Conservation (phyloP, 2,888 invertebrate species). For the Epistrophe eligans region DNA sequence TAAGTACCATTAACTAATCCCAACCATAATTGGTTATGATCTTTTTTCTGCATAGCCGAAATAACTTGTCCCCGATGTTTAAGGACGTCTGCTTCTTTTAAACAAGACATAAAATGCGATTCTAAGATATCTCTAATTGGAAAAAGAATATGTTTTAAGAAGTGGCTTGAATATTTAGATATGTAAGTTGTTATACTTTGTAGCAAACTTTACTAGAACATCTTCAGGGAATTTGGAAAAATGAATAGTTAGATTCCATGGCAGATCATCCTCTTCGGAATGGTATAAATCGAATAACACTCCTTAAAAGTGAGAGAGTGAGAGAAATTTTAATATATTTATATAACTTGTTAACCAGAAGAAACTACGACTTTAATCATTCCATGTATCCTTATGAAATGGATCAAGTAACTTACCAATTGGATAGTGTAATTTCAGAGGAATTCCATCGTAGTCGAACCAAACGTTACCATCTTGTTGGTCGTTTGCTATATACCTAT, state of each 20-base stretch:
- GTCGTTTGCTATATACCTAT: slow-evolving; percentile 91
- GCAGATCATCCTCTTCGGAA: slow-evolving; percentile 89
- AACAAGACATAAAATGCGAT: slow-evolving; percentile 96
- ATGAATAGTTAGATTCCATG: slow-evolving; percentile 97
- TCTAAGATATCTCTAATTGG: slow-evolving; percentile 93
- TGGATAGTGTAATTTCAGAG: slow-evolving; percentile 95
- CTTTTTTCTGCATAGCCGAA: slow-evolving; percentile 96
- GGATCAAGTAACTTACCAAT: slow-evolving; percentile 84
- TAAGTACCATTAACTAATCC: slow-evolving; percentile 94
- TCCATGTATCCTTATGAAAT: neutral
- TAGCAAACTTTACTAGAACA: slow-evolving; percentile 93
- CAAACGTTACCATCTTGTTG: slow-evolving; percentile 95
- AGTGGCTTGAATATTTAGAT: neutral
- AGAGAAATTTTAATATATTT: neutral
- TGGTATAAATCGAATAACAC: slow-evolving; percentile 94
- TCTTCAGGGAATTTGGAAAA: slow-evolving; percentile 97
- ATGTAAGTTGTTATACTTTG: slow-evolving; percentile 86
- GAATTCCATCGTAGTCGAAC: slow-evolving; percentile 96
- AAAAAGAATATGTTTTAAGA: slow-evolving; percentile 10
- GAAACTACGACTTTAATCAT: neutral
- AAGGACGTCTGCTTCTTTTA: slow-evolving; percentile 99
- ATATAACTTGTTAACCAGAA: neutral
- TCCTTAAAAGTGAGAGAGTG: slow-evolving; percentile 85
- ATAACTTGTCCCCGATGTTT: slow-evolving; percentile 97
- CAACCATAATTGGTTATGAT: slow-evolving; percentile 97